Base-by-base conservation (phyloP, 1,140 invertebrate species). In the Drosophila murphyi region DNA sequence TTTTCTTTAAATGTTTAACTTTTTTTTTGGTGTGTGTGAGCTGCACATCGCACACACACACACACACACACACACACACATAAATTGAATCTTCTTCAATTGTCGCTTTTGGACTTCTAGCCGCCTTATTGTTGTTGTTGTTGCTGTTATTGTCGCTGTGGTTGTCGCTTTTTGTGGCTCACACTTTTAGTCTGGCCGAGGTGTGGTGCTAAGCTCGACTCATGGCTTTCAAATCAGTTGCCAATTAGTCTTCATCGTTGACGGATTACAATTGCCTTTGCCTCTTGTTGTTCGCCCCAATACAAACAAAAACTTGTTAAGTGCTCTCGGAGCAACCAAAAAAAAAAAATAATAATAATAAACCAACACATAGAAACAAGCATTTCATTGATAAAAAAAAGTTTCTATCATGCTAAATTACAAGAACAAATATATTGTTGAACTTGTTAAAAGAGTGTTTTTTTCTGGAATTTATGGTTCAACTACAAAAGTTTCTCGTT, bases 41-140 rank as follows among this genome's bases (percentile, higher is more conserved):
- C 45, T 72, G 73, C 54, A 63, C 43, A 70, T 51, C 32, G 34
- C 64, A 59, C 51, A 65, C 55, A 59, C 54, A 48, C 43, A 0
- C 12, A 12, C 12, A 12, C 12, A 12, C 56, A 31, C 56, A 8
- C 48, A 29, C 55, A 59, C 34, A 35, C 35, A 47, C 56, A 48
- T 71, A 88, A 88, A 88, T 89, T 85, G 80, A 89, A 89, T 85
- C 85, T 88, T 88, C 85, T 88, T 88, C 85, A 89, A 89, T 89
- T 88, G 73, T 72, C 59, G 85, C 69, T 76, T 65, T 65, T 72
- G 69, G 74, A 41, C 73, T 71, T 73, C 64, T 73, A 73, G 61
- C 50, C 63, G 71, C 10, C 39, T n/a, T n/a, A 10, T 4, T 54
- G 39, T 7, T 39, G 57, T 62, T 31, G 47, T 8, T 6, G 68